Evolutionary conservation across 2,797 vertebrate genomes (phyloP), one percentile per base, ranked within the genome.

Genomic region (Enteromius viviparus): DNA sequence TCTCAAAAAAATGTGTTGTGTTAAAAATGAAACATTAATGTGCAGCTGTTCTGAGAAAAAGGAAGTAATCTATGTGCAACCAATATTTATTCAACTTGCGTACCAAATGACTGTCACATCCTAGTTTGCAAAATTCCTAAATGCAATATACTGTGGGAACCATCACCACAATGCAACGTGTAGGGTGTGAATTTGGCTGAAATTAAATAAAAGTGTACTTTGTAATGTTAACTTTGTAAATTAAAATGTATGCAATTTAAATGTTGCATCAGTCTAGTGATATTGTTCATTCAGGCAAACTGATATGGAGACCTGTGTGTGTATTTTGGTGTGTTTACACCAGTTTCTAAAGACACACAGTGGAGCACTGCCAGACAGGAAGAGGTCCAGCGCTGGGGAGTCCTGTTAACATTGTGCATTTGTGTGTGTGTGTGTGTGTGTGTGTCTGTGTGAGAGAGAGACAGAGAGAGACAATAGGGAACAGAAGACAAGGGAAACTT

Each of bases 301-400:
- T 34, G 58, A 40, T 64, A 53, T 49, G 26, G 34, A 37, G 8
- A 64, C 34, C 53, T 42, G 74, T 60, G 74, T 58, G 72, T 76
- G 53, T 76, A 32, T 68, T 62, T 71, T 53, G 53, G 34, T 86
- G 64, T 81, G 74, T 79, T 85, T 85, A 83, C 80, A 76, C 77
- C 76, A 53, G 40, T 55, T 64, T 85, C 32, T 81, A 68, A 86
- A 86, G 85, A 87, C 76, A 82, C 47, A 51, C 74, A 66, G 85
- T 84, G 84, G 82, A 85, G 76, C 51, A 1, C 79, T 87, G 88
- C 84, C 89, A 89, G 80, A 85, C 85, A 87, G 87, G 85, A 86
- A 87, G 76, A 69, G 86, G 87, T 77, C 76, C 85, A 79, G 78
- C 85, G 23, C 32, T 53, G 64, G 85, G 81, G 85, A 84, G 83